These are phyloP conservation scores for Dreissena rostriformis DNA, from an alignment of 1,140 invertebrate species.

Conservation along the genomic window DNA sequence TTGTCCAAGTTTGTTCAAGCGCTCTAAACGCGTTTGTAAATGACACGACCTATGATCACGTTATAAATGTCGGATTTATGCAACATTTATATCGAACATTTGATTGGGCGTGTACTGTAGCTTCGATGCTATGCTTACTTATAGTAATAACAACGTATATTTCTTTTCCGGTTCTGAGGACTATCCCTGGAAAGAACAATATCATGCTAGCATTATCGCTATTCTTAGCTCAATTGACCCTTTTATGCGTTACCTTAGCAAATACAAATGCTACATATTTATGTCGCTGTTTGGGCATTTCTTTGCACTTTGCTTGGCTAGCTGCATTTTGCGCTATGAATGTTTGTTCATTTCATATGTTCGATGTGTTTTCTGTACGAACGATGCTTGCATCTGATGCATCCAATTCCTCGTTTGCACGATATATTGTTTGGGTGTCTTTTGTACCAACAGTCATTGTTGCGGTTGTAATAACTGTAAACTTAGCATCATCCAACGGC, in stretches of 20 bases:
- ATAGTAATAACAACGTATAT: conserved; percentile 65
- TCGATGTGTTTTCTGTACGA: conserved; percentile 13
- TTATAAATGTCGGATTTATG: background rate
- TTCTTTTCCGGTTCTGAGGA: conserved; percentile 61
- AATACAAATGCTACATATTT: background rate
- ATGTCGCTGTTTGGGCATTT: conserved; percentile 45
- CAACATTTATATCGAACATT: conserved; percentile 21
- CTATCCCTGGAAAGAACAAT: conserved; percentile 68
- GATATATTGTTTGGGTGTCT: conserved; percentile 17
- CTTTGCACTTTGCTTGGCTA: conserved; percentile 49
- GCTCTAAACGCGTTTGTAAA: background rate
- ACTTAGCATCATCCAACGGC: background rate
- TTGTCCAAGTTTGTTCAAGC: no score
- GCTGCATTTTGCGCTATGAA: conserved; percentile 56
- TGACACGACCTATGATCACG: background rate
- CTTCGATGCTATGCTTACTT: conserved; percentile 63
- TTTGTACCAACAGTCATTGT: background rate
- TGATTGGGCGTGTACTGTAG: conserved; percentile 45
- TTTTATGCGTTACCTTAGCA: conserved; percentile 36
- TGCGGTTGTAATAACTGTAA: background rate
- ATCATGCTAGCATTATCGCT: conserved; percentile 65
- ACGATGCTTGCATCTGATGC: background rate
- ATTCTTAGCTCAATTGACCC: conserved; percentile 59
- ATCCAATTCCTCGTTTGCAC: background rate
- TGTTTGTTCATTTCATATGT: conserved; percentile 62